A percentile compares a stretch with the other conserved stretches of the same genome.
Evolutionary conservation across 2,113 vertebrate genomes (phyloP).

Genomic region (Xiphophorus couchianus): DNA sequence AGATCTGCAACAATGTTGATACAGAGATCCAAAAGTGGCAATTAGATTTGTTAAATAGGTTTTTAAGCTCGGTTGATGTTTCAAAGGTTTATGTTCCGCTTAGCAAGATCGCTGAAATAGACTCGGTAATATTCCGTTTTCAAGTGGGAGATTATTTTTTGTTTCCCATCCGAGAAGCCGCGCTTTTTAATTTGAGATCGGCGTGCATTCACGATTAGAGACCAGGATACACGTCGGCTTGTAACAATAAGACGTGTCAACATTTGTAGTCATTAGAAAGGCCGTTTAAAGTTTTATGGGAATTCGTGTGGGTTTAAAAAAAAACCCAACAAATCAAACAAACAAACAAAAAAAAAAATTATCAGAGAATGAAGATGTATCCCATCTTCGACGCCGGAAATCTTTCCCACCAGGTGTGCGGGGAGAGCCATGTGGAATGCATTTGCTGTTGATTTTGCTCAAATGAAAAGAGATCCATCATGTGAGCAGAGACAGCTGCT

Average conservation of each 20-base stretch:
- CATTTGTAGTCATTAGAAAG: not conserved
- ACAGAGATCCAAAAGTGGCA: slow-evolving; percentile 24
- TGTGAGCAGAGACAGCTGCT: slow-evolving; percentile 20
- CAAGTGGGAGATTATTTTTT: not conserved
- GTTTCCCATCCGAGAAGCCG: not conserved
- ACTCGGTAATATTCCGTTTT: not conserved
- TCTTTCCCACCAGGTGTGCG: slow-evolving; percentile 29
- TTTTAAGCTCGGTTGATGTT: slow-evolving; percentile 28
- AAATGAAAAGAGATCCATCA: slow-evolving; percentile 23
- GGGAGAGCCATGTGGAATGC: slow-evolving; percentile 28
- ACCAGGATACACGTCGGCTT: not conserved
- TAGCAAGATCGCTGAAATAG: slow-evolving; percentile 9
- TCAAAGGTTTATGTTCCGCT: slow-evolving; percentile 24
- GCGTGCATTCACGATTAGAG: not conserved
- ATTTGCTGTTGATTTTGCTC: slow-evolving; percentile 28
- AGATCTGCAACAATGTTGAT: slow-evolving; percentile 33
- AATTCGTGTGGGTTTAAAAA: not conserved
- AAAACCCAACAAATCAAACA: too few species aligned
- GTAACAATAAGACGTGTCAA: not conserved
- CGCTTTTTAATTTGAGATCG: not conserved
- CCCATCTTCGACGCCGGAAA: not conserved
- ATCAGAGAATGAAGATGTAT: not conserved
- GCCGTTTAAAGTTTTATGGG: not conserved
- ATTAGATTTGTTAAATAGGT: slow-evolving; percentile 33
- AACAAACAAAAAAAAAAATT: not conserved